phyloP scores from a whole-genome alignment of 2,797 vertebrate species.

The Corythornis leucogaster region DNA sequence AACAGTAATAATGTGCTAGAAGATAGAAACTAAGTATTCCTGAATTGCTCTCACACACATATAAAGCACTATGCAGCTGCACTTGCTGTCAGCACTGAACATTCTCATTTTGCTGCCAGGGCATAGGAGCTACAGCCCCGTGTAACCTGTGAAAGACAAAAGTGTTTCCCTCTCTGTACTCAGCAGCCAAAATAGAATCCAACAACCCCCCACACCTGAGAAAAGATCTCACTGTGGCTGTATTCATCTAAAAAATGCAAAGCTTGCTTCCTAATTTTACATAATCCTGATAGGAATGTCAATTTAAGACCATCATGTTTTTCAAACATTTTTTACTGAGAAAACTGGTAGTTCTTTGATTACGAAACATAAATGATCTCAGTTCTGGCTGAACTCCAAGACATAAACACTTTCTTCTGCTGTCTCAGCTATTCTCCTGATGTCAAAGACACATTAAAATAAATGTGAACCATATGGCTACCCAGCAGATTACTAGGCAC shows the following conservation, averaged over 20 bases:
- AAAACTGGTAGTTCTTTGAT: constrained; percentile 58
- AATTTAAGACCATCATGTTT: constrained; percentile 43
- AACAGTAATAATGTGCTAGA: not conserved
- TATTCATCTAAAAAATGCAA: constrained; percentile 26
- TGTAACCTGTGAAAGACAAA: not conserved
- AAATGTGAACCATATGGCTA: constrained; percentile 92
- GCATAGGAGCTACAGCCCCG: not conserved
- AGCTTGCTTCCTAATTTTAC: constrained; percentile 31
- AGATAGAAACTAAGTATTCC: not conserved
- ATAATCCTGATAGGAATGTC: constrained; percentile 25
- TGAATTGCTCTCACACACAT: not conserved
- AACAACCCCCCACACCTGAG: not conserved
- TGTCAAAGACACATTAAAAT: constrained; percentile 88
- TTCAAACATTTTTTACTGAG: constrained; percentile 44
- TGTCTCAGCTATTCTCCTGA: constrained; percentile 82
- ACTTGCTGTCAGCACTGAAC: not conserved
- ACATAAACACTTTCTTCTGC: constrained; percentile 78
- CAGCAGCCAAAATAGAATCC: not conserved
- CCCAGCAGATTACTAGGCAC: constrained; percentile 72
- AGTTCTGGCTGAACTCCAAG: constrained; percentile 76
- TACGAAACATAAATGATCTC: constrained; percentile 80
- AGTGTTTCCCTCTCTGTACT: fast-evolving
- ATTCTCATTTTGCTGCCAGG: not conserved
- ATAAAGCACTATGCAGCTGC: not conserved
- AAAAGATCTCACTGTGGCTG: not conserved